Evolutionary conservation across 1,140 invertebrate genomes (phyloP), one percentile per base, ranked within the genome.

Genomic region (Wasmannia auropunctata): DNA sequence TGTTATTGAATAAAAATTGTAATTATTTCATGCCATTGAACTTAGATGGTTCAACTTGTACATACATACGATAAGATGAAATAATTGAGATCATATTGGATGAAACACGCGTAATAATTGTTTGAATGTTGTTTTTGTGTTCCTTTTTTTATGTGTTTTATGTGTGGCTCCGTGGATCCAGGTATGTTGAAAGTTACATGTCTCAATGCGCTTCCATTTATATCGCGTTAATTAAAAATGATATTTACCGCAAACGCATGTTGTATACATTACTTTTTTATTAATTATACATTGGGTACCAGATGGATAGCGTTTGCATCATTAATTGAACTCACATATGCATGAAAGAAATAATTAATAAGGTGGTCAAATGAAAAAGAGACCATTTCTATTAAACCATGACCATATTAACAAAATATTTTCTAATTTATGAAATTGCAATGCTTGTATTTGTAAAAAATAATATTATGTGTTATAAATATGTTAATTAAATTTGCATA

Each of bases 111-210:
- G 58, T 80, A 37, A 58, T 84, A 88, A 85, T 85, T 85, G 75
- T 81, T 85, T 86, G 60, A 87, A 90, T 75, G 54, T 91, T 89
- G 60, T 93, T 90, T 91, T 77, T 77, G 90, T 90, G 63, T 92
- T 88, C 90, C 86, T 83, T 92, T 93, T 60, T 93, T 28, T 91
- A 70, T 91, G 80, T 92, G 86, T 94, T 92, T 90, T 93, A 90
- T 93, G 84, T 93, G 89, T 93, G 87, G 87, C 91, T 83, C 80
- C 89, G 75, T 88, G 92, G 92, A 93, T 70, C 63, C 92, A 94
- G 93, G 93, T 94, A 94, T 89, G 93, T 94, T 88, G 76, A 90
- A 89, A 89, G 86, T 89, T 87, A 89, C 7, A 81, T 79, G 79
- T 58, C 34, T 81, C 49, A 56, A 10, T 54, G n/a, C 16, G 19